A percentile compares a stretch with the other conserved stretches of the same genome.
phyloP scores from a whole-genome alignment of 2,797 vertebrate species.

The Helarctos malayanus region DNA sequence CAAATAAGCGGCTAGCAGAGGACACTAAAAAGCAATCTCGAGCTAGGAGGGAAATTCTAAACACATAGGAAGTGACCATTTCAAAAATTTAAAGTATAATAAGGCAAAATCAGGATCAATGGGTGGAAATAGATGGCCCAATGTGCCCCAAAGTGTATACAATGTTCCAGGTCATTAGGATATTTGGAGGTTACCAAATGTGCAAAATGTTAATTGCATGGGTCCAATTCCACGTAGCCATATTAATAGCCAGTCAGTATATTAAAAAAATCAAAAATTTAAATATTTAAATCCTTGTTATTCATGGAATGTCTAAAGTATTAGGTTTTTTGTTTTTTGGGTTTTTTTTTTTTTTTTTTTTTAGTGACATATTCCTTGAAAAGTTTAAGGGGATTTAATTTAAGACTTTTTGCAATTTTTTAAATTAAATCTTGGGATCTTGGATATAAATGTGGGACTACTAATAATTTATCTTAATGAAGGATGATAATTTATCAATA shows the following conservation, averaged over 20 bases:
- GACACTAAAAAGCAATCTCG: background rate
- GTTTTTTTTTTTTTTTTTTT: no score
- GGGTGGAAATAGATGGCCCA: background rate
- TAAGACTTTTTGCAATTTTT: background rate
- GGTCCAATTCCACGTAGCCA: no score
- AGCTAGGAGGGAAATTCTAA: background rate
- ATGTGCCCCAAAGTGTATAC: background rate
- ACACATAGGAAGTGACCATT: background rate
- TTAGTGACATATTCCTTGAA: background rate
- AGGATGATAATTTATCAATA: background rate
- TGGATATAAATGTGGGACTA: background rate
- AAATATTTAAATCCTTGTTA: background rate
- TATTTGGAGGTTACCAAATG: background rate
- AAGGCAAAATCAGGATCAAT: background rate
- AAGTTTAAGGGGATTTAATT: background rate
- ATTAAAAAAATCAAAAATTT: background rate
- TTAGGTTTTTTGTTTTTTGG: no score
- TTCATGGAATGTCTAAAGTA: background rate
- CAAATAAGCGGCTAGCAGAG: background rate
- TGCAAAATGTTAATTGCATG: background rate
- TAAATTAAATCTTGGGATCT: background rate
- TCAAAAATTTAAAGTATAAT: background rate
- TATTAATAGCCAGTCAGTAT: background rate
- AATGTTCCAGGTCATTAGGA: background rate
- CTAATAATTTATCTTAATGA: background rate